phyloP scores from a whole-genome alignment of 1,140 invertebrate genomes.

The Drosophila miranda region DNA sequence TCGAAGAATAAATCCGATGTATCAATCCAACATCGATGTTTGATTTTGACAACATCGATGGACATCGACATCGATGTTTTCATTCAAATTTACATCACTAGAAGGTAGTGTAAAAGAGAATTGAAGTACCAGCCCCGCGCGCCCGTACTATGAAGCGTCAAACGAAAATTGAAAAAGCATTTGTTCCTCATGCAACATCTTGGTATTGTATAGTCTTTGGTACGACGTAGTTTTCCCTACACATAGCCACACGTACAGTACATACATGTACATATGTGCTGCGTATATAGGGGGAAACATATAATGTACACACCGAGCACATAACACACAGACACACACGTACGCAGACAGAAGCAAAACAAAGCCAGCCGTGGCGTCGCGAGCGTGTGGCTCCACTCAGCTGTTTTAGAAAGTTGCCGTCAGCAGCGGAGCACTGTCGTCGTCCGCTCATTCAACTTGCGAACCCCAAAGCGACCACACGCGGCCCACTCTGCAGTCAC shows the following conservation, averaged over 20 bases:
- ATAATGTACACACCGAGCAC: slow-evolving; percentile 9
- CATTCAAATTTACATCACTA: too few relatives aligned
- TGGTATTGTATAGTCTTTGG: too few relatives aligned
- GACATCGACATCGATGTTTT: too few relatives aligned
- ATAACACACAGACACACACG: slow-evolving; percentile 21
- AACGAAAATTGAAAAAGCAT: too few relatives aligned
- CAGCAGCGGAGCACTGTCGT: slow-evolving; percentile 46
- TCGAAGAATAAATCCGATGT: too few relatives aligned
- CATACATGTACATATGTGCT: slow-evolving; percentile 28
- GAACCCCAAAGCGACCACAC: slow-evolving; percentile 42
- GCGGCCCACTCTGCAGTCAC: neutral
- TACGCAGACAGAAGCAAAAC: slow-evolving; percentile 26
- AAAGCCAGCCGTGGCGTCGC: slow-evolving; percentile 42
- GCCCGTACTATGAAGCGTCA: too few relatives aligned
- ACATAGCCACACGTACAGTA: slow-evolving; percentile 37
- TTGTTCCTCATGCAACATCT: too few relatives aligned
- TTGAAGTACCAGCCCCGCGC: too few relatives aligned
- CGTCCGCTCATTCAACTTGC: slow-evolving; percentile 41
- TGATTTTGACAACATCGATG: too few relatives aligned
- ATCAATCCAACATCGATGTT: too few relatives aligned
- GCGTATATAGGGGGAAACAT: slow-evolving; percentile 23
- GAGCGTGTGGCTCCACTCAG: slow-evolving; percentile 62
- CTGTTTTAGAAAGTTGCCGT: slow-evolving; percentile 78
- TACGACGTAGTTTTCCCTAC: slow-evolving; percentile 72
- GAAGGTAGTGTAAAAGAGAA: too few relatives aligned